A percentile compares a stretch with the other conserved stretches of the same genome.
phyloP scores from a whole-genome alignment of 1,140 invertebrate species.

The Conus betulinus region DNA sequence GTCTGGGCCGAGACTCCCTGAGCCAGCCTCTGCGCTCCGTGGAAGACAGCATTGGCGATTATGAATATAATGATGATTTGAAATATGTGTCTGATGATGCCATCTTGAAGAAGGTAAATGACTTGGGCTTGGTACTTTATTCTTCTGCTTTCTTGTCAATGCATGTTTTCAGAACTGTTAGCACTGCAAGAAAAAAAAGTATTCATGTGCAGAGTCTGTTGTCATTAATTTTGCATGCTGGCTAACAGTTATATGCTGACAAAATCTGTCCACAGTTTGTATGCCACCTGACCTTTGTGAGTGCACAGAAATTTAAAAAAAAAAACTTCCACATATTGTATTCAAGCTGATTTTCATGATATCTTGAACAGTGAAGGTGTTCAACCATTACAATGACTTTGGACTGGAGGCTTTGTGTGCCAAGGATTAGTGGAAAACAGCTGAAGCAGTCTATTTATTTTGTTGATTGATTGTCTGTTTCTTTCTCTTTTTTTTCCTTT shows the following conservation, averaged over 20 bases:
- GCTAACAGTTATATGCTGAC: background rate
- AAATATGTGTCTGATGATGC: constrained; percentile 57
- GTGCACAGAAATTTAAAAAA: too few relatives aligned
- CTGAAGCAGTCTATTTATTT: too few relatives aligned
- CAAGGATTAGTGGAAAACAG: too few relatives aligned
- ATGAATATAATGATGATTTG: constrained; percentile 65
- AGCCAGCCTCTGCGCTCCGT: constrained; percentile 47
- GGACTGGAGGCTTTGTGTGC: too few relatives aligned
- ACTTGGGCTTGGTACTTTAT: background rate
- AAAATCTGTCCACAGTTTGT: too few relatives aligned
- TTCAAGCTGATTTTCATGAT: background rate
- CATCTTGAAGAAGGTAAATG: constrained; percentile 64
- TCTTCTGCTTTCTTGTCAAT: background rate
- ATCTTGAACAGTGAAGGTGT: background rate
- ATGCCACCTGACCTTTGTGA: background rate
- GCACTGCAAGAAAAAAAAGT: background rate
- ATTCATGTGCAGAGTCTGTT: background rate
- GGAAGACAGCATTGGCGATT: constrained; percentile 61
- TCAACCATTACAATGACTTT: too few relatives aligned
- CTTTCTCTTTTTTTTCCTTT: too few relatives aligned
- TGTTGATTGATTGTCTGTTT: too few relatives aligned
- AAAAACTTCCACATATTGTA: background rate
- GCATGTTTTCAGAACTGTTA: background rate
- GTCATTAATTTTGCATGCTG: background rate
- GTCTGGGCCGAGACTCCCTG: constrained; percentile 53